Percentiles rank a stretch among this genome's conserved stretches.
Conservation (phyloP, 92 coral and sea anemone species). For the Metridium senile region DNA sequence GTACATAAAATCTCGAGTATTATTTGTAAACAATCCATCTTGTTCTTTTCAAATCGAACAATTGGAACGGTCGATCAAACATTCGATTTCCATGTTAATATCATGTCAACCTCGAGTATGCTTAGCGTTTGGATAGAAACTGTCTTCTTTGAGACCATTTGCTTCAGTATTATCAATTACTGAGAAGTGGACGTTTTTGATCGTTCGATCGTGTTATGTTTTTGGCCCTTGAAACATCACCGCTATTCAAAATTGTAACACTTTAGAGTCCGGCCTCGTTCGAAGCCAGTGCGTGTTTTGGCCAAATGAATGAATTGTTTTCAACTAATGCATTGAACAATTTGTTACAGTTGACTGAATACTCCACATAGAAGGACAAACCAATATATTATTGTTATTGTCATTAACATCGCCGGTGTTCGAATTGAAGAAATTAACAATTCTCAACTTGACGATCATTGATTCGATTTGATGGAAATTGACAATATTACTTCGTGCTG, state of each 20-base stretch:
- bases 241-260: too few relatives aligned
- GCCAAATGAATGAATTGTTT: background rate
- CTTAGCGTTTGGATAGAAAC: background rate
- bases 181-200: background rate
- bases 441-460: background rate
- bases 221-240: background rate
- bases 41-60: conserved; percentile 4
- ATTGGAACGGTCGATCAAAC: conserved; percentile 16
- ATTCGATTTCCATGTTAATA: background rate
- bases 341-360: conserved; percentile 4
- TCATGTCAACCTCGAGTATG: background rate
- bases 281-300: conserved; percentile 3
- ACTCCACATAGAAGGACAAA: background rate
- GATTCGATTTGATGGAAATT: background rate
- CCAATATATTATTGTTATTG: background rate
- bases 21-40: conserved; percentile 24
- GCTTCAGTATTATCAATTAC: background rate
- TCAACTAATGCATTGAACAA: background rate
- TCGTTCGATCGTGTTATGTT: background rate
- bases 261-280: background rate
- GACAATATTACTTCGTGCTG: background rate
- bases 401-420: background rate
- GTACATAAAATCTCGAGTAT: background rate
- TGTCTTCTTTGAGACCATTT: background rate
- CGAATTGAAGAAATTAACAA: background rate